These are phyloP conservation scores for Anguilla obscura DNA, from an alignment of 2,797 vertebrate species.

Conservation along the genomic window DNA sequence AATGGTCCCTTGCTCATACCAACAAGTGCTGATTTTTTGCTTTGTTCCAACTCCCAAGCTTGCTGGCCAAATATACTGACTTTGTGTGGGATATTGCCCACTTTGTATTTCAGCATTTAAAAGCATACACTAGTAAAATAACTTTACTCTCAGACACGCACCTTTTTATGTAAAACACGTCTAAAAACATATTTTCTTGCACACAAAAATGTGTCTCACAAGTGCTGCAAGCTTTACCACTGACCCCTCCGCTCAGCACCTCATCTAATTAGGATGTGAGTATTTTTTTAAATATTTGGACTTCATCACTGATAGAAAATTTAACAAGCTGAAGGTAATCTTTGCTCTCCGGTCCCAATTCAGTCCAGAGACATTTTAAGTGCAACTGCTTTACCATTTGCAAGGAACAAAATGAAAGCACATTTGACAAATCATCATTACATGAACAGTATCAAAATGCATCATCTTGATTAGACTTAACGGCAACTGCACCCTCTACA, in stretches of 20 bases:
- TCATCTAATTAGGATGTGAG: no score
- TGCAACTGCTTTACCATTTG: neutral
- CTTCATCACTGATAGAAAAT: constrained; percentile 80
- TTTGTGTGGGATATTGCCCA: constrained; percentile 75
- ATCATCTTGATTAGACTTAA: neutral
- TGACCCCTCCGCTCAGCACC: no score
- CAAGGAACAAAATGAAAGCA: neutral
- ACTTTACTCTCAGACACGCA: constrained; percentile 47
- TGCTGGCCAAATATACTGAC: constrained; percentile 64
- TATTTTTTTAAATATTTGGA: neutral
- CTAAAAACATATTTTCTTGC: no score
- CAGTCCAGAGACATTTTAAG: neutral
- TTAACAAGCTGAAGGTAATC: constrained; percentile 58
- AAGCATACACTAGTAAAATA: constrained; percentile 78
- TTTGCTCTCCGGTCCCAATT: neutral
- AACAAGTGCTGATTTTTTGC: constrained; percentile 63
- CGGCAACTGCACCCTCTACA: constrained; percentile 22
- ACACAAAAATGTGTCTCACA: no score
- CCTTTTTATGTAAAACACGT: no score
- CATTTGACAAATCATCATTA: neutral
- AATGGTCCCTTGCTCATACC: constrained; percentile 53
- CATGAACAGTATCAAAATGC: neutral
- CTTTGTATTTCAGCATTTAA: constrained; percentile 79
- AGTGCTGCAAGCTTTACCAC: no score
- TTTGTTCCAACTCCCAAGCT: constrained; percentile 64